phyloP scores from a whole-genome alignment of 2,113 vertebrate genomes.

The Pogona vitticeps region DNA sequence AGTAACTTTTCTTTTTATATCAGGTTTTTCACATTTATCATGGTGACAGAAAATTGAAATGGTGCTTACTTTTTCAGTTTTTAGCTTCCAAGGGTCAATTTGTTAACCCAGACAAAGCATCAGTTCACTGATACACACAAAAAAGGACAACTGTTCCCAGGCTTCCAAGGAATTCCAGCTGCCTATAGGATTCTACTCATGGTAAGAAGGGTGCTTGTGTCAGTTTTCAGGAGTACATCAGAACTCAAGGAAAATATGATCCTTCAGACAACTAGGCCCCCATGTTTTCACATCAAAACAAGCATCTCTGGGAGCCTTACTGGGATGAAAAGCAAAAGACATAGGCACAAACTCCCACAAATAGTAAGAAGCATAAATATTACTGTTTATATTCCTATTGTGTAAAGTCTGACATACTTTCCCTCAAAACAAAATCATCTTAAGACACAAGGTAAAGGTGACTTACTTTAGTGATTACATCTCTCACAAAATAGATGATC shows the following conservation, averaged over 20 bases:
- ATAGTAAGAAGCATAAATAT: too few species aligned
- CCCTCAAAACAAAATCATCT: constrained; percentile 82
- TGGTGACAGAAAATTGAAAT: background rate
- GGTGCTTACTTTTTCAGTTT: background rate
- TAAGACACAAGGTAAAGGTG: constrained; percentile 79
- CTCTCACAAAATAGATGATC: constrained; percentile 75
- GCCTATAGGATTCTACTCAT: background rate
- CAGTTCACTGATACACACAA: background rate
- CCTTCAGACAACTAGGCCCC: background rate
- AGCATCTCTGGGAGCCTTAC: too few species aligned
- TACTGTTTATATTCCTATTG: constrained; percentile 74
- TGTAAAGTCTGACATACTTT: constrained; percentile 79
- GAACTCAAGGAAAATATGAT: background rate
- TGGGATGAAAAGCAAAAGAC: too few species aligned
- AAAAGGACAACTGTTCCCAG: background rate
- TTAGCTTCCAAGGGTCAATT: too few species aligned
- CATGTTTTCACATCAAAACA: background rate
- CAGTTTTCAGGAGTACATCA: background rate
- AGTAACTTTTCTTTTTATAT: too few species aligned
- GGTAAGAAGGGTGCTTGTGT: background rate
- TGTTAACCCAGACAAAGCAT: background rate
- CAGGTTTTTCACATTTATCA: background rate
- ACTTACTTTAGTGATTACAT: constrained; percentile 73
- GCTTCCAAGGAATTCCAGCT: background rate
- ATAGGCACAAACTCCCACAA: too few species aligned